Evolutionary conservation across 2,888 invertebrate species (phyloP).

Genomic region (Osedax frankpressi): DNA sequence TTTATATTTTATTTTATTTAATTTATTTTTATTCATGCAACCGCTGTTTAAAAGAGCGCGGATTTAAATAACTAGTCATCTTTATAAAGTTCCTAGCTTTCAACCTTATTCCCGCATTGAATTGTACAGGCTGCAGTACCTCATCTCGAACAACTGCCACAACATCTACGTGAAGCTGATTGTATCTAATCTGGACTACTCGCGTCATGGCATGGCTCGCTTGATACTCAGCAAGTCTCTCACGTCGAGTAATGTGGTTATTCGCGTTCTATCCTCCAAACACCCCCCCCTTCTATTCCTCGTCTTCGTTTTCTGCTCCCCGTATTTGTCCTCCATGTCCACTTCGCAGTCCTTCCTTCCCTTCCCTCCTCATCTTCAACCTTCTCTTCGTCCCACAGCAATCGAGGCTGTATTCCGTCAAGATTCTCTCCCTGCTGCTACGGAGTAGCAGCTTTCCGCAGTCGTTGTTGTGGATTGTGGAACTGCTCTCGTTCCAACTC

Average conservation of each 20-base stretch:
- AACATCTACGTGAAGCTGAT: constrained; percentile 86
- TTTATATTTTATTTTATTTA: no score
- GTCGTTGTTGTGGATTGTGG: constrained; percentile 61
- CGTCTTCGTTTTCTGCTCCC: not conserved
- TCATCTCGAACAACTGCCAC: constrained; percentile 66
- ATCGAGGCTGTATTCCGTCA: constrained; percentile 70
- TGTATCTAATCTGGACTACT: constrained; percentile 78
- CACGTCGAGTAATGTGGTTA: constrained; percentile 49
- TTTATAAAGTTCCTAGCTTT: no score
- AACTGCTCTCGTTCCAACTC: constrained; percentile 68
- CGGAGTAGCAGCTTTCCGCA: constrained; percentile 44
- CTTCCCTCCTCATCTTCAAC: not conserved
- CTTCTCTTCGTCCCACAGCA: constrained; percentile 26
- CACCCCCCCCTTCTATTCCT: not conserved
- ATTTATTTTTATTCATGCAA: not conserved
- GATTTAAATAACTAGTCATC: no score
- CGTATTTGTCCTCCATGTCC: not conserved
- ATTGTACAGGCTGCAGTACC: constrained; percentile 62
- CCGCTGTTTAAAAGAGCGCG: not conserved
- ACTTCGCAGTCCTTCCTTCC: not conserved
- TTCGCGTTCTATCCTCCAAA: constrained; percentile 5
- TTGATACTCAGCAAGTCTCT: constrained; percentile 51
- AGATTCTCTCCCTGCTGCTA: constrained; percentile 73
- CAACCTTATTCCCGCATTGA: no score
- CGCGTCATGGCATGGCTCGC: constrained; percentile 55